Evolutionary conservation across 2,113 vertebrate genomes (phyloP).

Genomic region (Pseudorhombus dupliciocellatus): DNA sequence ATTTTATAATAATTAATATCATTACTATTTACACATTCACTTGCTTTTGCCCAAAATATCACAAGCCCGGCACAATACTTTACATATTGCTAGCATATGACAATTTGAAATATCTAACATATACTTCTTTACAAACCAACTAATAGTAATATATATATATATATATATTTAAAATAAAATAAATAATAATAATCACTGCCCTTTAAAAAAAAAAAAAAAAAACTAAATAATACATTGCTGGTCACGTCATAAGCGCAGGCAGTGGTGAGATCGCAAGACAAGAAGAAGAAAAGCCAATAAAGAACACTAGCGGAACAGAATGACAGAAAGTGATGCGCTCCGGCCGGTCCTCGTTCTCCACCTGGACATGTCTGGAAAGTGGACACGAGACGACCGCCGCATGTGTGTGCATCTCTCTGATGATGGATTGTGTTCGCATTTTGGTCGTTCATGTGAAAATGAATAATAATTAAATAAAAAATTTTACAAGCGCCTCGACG

Average conservation of each 20-base stretch:
- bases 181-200: slow-evolving; percentile 65
- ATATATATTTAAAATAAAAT: no score
- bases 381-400: slow-evolving; percentile 64
- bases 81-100: slow-evolving; percentile 96
- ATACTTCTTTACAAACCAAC: slow-evolving; percentile 89
- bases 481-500: slow-evolving; percentile 89
- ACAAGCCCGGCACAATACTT: slow-evolving; percentile 90
- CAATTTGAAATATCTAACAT: slow-evolving; percentile 89
- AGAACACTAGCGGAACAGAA: slow-evolving; percentile 59
- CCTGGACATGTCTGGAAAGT: slow-evolving; percentile 78
- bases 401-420: slow-evolving; percentile 34
- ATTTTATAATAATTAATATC: slow-evolving; percentile 76
- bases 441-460: slow-evolving; percentile 68
- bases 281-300: slow-evolving; percentile 66
- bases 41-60: slow-evolving; percentile 88
- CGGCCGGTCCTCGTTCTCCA: slow-evolving; percentile 51
- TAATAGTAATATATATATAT: slow-evolving; percentile 73
- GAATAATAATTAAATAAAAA: no score
- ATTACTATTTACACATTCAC: slow-evolving; percentile 90
- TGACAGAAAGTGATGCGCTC: slow-evolving; percentile 34
- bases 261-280: slow-evolving; percentile 74
- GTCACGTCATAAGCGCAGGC: slow-evolving; percentile 78
- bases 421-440: slow-evolving; percentile 63
- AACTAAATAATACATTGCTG: slow-evolving; percentile 76
- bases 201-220: no score